Evolutionary conservation across 2,797 vertebrate species (phyloP).

Genomic region (Mormyrus hasselquistii): DNA sequence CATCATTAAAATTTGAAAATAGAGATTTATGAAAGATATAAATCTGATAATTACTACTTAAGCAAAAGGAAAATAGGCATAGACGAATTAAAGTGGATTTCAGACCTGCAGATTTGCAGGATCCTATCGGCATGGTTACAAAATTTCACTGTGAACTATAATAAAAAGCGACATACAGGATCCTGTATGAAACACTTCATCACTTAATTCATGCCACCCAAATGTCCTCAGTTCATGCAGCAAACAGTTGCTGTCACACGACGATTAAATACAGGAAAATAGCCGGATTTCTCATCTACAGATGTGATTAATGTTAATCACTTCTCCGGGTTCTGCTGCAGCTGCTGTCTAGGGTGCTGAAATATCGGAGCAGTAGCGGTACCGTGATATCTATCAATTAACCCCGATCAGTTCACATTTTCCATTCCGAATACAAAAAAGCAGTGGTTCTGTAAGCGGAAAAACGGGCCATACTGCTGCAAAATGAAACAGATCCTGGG

Average conservation of each 20-base stretch:
- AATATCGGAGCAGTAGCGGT: constrained; percentile 29
- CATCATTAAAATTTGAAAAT: neutral
- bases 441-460: neutral
- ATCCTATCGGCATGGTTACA: neutral
- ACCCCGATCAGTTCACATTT: neutral
- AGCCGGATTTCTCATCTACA: neutral
- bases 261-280: neutral
- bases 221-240: neutral
- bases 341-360: constrained; percentile 61
- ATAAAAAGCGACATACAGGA: neutral
- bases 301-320: neutral
- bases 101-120: neutral
- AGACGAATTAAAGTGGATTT: neutral
- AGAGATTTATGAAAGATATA: neutral
- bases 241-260: neutral
- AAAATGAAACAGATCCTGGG: neutral
- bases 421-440: neutral
- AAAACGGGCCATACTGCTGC: neutral
- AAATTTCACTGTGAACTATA: neutral
- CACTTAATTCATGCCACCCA: neutral
- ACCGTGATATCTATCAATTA: neutral
- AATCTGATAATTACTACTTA: neutral
- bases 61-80: neutral
- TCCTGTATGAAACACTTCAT: neutral
- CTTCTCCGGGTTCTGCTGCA: neutral